Percentiles rank a stretch among this genome's conserved stretches.
Evolutionary conservation across 2,113 vertebrate species (phyloP).

Genomic region (Spheniscus mendiculus): DNA sequence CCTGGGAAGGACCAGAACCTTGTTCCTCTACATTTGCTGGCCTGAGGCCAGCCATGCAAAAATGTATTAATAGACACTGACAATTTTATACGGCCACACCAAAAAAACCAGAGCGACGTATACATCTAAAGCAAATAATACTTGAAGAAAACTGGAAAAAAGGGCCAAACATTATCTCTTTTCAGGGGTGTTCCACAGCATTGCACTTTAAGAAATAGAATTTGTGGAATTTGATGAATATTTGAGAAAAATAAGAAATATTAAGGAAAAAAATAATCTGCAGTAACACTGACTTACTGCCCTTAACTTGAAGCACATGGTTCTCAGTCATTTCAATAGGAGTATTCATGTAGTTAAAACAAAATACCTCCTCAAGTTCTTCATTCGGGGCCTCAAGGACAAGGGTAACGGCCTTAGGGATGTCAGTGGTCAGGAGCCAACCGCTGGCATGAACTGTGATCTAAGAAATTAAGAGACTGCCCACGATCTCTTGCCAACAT

Average conservation of each 20-base stretch:
- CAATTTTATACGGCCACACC: neutral
- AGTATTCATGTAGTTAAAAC: neutral
- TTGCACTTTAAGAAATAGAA: neutral
- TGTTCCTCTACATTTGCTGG: neutral
- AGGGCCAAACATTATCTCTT: neutral
- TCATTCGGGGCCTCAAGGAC: neutral
- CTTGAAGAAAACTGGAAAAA: neutral
- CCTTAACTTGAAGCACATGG: neutral
- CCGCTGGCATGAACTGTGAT: neutral
- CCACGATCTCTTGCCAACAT: neutral
- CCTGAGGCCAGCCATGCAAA: neutral
- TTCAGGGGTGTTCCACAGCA: neutral
- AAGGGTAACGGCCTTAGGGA: neutral
- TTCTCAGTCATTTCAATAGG: neutral
- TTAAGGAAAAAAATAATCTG: neutral
- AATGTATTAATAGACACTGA: neutral
- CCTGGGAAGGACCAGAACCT: neutral
- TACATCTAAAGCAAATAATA: neutral
- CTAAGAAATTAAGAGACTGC: neutral
- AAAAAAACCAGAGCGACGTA: neutral
- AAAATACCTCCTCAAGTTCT: neutral
- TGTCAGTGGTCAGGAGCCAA: neutral
- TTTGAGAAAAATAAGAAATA: neutral
- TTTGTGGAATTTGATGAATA: neutral
- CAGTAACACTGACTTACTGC: neutral